Evolutionary conservation across 2,113 vertebrate genomes (phyloP).

Genomic region (Psophia crepitans): DNA sequence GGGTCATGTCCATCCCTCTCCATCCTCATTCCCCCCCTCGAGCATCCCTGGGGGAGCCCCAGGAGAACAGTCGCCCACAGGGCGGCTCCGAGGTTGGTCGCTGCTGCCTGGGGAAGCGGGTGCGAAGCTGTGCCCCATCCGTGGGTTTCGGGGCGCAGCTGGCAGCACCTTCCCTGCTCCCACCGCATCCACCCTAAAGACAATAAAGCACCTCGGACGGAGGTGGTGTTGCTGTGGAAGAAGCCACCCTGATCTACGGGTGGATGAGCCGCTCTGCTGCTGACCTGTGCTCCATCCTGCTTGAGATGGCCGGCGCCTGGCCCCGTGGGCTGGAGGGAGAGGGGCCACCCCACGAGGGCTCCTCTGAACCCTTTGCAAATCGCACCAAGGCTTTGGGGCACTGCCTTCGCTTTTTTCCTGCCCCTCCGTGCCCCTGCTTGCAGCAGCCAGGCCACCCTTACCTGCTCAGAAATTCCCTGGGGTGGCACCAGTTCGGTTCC

Average conservation of each 20-base stretch:
- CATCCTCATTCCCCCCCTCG: background rate
- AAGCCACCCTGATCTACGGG: background rate
- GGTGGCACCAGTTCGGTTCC: rapidly evolving
- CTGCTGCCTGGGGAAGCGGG: background rate
- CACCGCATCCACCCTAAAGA: background rate
- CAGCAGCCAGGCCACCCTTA: background rate
- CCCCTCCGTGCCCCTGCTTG: background rate
- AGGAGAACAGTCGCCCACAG: background rate
- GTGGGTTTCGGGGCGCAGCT: background rate
- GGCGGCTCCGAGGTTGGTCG: rapidly evolving
- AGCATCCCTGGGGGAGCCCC: background rate
- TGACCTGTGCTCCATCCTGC: background rate
- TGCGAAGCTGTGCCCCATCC: rapidly evolving
- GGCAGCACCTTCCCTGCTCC: background rate
- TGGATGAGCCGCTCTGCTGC: rapidly evolving
- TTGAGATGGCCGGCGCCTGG: background rate
- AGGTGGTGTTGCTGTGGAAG: background rate
- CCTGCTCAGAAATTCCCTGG: background rate
- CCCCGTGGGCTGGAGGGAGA: background rate
- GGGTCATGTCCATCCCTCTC: background rate
- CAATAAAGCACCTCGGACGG: background rate
- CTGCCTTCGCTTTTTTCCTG: background rate
- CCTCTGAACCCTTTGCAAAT: background rate
- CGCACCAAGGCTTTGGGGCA: background rate
- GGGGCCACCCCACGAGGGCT: background rate